Percentiles rank a stretch among this genome's conserved stretches.
phyloP scores from a whole-genome alignment of 2,888 invertebrate genomes.

The Tanypteryx hageni region DNA sequence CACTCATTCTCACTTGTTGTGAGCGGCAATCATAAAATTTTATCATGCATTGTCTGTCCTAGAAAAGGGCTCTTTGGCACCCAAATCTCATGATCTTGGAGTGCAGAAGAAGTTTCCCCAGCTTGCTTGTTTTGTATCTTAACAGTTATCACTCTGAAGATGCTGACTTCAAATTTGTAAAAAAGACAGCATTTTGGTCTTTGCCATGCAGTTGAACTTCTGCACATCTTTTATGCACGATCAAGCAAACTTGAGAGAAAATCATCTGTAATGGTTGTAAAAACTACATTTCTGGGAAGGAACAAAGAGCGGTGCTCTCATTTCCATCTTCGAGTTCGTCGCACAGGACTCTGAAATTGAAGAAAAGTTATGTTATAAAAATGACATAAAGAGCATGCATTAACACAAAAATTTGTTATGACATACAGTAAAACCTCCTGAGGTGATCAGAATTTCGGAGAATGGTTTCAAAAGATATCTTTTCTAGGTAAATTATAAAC shows the following conservation, averaged over 20 bases:
- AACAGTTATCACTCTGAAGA: constrained; percentile 12
- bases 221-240: constrained; percentile 15
- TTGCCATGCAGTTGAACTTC: not conserved
- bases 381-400: too few species aligned
- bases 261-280: not conserved
- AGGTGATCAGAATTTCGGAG: too few species aligned
- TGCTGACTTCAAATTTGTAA: not conserved
- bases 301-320: constrained; percentile 14
- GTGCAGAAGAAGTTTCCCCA: not conserved
- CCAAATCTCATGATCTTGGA: constrained; percentile 50
- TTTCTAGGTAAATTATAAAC: too few species aligned
- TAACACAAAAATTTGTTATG: too few species aligned
- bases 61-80: constrained; percentile 59
- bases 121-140: constrained; percentile 25
- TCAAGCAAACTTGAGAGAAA: constrained; percentile 5
- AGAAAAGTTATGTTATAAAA: not conserved
- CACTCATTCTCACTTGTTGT: constrained; percentile 56
- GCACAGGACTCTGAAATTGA: constrained; percentile 53
- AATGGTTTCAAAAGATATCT: too few species aligned
- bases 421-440: too few species aligned
- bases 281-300: not conserved
- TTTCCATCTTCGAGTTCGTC: constrained; percentile 50
- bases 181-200: not conserved
- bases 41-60: constrained; percentile 19
- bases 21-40: constrained; percentile 18